Conservation (phyloP, 2,888 invertebrate genomes). For the Papilio protenor region DNA sequence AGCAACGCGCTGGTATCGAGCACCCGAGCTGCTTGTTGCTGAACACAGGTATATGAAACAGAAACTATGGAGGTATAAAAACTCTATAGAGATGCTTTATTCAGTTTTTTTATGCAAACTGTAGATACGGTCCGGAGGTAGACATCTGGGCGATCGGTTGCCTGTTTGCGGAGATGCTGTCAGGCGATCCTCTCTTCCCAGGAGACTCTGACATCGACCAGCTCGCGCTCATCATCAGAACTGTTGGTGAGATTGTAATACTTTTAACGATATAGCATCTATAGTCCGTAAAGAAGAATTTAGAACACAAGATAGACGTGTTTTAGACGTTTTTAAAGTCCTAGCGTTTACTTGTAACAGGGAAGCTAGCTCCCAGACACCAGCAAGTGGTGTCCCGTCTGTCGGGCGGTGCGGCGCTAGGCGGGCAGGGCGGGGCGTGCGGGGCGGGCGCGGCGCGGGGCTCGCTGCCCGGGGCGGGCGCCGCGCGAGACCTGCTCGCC, state of each 20-base stretch:
- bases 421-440: constrained; percentile 46
- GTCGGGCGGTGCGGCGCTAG: constrained; percentile 70
- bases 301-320: too few species aligned
- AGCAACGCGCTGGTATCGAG: constrained; percentile 95
- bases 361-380: constrained; percentile 77
- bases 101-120: not conserved
- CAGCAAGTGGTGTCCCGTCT: constrained; percentile 77
- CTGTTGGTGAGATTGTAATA: constrained; percentile 86
- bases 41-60: constrained; percentile 85
- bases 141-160: constrained; percentile 96
- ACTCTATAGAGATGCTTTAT: too few species aligned
- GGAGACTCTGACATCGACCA: constrained; percentile 96
- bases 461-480: constrained; percentile 63
- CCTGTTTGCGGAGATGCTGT: constrained; percentile 93
- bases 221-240: constrained; percentile 91
- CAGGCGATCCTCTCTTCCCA: constrained; percentile 93
- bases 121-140: constrained; percentile 87
- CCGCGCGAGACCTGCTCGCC: constrained; percentile 80
- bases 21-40: constrained; percentile 93
- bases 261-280: not conserved
- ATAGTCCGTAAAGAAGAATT: not conserved
- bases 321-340: too few species aligned
- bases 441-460: constrained; percentile 51
- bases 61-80: too few species aligned
- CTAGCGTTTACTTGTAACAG: constrained; percentile 52